These are phyloP conservation scores for Danio tinwini DNA, from an alignment of 2,797 vertebrate genomes.

Conservation along the genomic window DNA sequence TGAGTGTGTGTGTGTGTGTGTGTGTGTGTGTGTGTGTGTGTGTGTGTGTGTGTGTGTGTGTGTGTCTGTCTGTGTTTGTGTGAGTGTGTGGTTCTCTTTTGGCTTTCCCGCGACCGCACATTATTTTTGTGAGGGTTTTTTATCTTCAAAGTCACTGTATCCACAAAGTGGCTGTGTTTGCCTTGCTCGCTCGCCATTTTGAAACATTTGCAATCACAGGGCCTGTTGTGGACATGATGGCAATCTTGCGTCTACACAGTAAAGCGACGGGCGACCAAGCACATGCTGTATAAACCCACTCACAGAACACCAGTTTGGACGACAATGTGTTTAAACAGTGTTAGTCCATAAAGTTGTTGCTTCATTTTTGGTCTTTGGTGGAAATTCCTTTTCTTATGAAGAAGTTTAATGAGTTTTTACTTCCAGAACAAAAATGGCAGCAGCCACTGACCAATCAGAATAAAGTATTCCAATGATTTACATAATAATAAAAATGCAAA, in stretches of 20 bases:
- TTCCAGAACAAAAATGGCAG: no score
- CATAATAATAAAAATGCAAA: no score
- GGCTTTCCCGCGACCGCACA: conserved; percentile 80
- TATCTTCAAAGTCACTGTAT: conserved; percentile 75
- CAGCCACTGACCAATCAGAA: no score
- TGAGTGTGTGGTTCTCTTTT: conserved; percentile 60
- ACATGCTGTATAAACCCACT: conserved; percentile 12
- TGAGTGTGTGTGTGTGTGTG: conserved; percentile 47
- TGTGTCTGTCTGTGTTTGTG: conserved; percentile 72
- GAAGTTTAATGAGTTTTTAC: no score
- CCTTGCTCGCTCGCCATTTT: conserved; percentile 65
- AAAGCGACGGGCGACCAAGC: conserved; percentile 21
- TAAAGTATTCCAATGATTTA: no score
- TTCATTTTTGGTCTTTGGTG: neutral
- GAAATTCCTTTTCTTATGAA: no score
- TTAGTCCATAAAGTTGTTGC: conserved; percentile 52
- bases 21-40: conserved; percentile 60
- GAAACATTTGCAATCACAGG: conserved; percentile 65
- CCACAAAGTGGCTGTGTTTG: conserved; percentile 66
- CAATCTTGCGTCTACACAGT: conserved; percentile 22
- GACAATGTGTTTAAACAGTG: conserved; percentile 44
- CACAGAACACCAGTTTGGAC: conserved; percentile 50
- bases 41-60: conserved; percentile 66
- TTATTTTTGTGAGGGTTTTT: conserved; percentile 77
- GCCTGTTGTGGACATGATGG: conserved; percentile 49